Base-by-base conservation (phyloP, 1,140 invertebrate genomes). In the Reticulitermes speratus region DNA sequence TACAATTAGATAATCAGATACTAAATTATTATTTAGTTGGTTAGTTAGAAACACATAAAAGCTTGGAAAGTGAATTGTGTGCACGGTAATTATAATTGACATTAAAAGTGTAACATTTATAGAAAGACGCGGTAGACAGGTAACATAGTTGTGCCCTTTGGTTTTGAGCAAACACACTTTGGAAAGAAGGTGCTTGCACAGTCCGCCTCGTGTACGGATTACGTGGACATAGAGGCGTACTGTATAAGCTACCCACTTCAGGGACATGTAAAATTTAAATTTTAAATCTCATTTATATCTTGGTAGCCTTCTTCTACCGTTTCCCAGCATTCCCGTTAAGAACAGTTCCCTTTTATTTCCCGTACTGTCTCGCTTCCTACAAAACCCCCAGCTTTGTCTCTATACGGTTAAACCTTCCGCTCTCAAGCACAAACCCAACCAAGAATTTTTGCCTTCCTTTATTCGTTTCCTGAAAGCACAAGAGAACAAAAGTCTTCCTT, bases 201-300 rank as follows among this genome's bases (percentile, higher is more conserved):
- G 65, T 0, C 16, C 9, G 25, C 7, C 5, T 21, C 16, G 8
- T 65, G 65, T 14, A 14, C 25, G 9, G 25, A 75, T 0, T 30
- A n/a, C n/a, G 21, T 65, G 65, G 65, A 75, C n/a, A 6, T 32
- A 25, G 11, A 12, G 0, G 38, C 23, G 9, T 44, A 82, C 23
- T 21, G 5, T 1, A 38, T 38, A 38, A 16, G 14, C 81, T 52
- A 44, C 83, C 83, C 83, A 9, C 44, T 52, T 84, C 48, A 14
- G 83, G 83, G 83, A 84, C 38, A 52, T 44, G 48, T 84, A 84
- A 84, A 84, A 84, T 84, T 44, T 84, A 84, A 84, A 84, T 84
- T 84, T 84, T 84, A 84, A 84, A 84, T 84, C 83, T 84, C 83
- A 84, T 44, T 84, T 84, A 25, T 44, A 84, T 84, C 38, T 84